Base-by-base conservation (phyloP, 2,888 invertebrate species). In the Sphinx pinastri region DNA sequence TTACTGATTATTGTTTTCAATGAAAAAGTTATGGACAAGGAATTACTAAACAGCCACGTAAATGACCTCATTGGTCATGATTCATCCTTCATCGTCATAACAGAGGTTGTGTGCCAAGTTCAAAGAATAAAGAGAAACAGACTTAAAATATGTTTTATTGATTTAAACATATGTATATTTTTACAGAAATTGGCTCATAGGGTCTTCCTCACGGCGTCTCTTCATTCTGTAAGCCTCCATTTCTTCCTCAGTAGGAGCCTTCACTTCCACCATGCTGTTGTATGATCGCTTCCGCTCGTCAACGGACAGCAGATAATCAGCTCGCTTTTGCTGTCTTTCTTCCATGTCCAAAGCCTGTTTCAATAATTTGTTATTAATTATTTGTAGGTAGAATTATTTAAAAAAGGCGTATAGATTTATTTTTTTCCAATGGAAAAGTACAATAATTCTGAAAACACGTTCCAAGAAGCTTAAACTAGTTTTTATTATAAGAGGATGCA, bases 201-300 rank as follows among this genome's bases (percentile, higher is more conserved):
- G 99, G 93, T 99, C 99, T 75, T 98, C 98, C 0, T 96, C 96
- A 58, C 98, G 94, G 69, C 95, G 94, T 69, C 97, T 95, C 88
- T 98, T 99, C 94, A 98, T 96, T 84, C 97, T 96, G 92, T 97
- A 99, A 0, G 98, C 98, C 88, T 99, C 99, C 85, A 99, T 95
- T 87, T 99, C 98, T 75, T 98, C 98, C 72, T 98, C 97, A 0
- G 98, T 97, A 0, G 98, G 98, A 72, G 96, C 97, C 79, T 97
- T 97, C 0, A 96, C 96, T 79, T 97, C 96, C 74, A 95, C 96
- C 97, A 97, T 97, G 82, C 98, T 98, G 89, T 99, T 99, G 89
- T 99, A 99, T 0, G 98, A 97, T 4, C 99, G 95, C 81, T 99
- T 98, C 16, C 99, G 95, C 82, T 99, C 99, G 86, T 99, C 98